Conservation (phyloP, 2,113 vertebrate species). For the Ophthalmolycus amberensis region DNA sequence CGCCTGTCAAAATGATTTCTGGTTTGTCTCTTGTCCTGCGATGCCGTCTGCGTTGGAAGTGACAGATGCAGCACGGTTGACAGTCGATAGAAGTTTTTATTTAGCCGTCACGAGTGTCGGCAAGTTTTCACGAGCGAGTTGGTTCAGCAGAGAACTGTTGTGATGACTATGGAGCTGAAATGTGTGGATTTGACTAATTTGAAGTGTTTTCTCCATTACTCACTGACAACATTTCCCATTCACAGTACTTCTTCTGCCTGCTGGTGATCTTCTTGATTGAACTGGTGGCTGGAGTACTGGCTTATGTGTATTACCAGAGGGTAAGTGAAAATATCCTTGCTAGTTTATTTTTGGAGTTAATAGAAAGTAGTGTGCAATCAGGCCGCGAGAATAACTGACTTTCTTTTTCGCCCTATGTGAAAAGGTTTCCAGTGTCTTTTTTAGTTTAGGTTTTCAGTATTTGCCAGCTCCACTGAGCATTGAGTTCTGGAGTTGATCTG, state of each 20-base stretch:
- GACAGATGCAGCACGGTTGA: conserved; percentile 45
- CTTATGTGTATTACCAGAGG: conserved; percentile 89
- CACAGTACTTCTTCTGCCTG: conserved; percentile 87
- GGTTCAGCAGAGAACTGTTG: not conserved
- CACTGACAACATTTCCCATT: conserved; percentile 28
- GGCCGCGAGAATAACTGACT: not conserved
- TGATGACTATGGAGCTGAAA: not conserved
- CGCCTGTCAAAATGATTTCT: conserved; percentile 37
- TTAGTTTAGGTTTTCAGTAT: not conserved
- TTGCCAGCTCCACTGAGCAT: not conserved
- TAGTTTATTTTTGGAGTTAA: not conserved
- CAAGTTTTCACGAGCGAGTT: conserved; percentile 25
- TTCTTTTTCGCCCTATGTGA: not conserved
- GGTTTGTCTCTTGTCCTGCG: conserved; percentile 22
- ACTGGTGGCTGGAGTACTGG: conserved; percentile 88
- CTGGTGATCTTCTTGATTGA: conserved; percentile 89
- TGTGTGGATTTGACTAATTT: not conserved
- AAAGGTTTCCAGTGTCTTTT: not conserved
- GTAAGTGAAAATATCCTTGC: conserved; percentile 76
- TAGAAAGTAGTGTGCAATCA: not conserved
- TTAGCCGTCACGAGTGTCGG: conserved; percentile 31
- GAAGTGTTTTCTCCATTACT: not conserved
- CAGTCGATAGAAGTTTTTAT: conserved; percentile 54
- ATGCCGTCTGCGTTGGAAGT: conserved; percentile 55
- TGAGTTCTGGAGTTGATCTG: conserved; percentile 10